A percentile compares a stretch with the other conserved stretches of the same genome.
phyloP scores from a whole-genome alignment of 2,113 vertebrate genomes.

The Morone saxatilis region DNA sequence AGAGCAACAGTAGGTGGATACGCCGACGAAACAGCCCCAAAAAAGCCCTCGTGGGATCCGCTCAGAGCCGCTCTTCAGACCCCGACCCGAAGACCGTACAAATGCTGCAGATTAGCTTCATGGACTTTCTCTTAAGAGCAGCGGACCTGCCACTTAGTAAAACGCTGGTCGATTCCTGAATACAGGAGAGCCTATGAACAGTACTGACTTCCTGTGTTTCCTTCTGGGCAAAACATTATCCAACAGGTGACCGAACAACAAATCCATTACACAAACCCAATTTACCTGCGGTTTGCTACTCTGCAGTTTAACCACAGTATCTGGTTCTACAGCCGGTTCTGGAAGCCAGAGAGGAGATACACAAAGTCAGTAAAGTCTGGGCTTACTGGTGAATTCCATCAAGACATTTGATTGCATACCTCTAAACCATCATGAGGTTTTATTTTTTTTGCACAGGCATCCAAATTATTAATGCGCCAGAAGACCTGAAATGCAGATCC shows the following conservation, averaged over 20 bases:
- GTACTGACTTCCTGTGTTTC: not conserved
- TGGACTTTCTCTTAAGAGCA: constrained; percentile 18
- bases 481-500: constrained; percentile 32
- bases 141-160: constrained; percentile 25
- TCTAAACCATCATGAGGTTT: not conserved
- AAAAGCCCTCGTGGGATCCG: not conserved
- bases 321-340: not conserved
- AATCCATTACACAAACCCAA: constrained; percentile 6
- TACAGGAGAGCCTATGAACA: not conserved
- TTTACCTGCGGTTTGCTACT: not conserved
- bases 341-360: not conserved
- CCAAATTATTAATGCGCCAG: constrained; percentile 18
- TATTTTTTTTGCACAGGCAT: constrained; percentile 4
- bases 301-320: not conserved
- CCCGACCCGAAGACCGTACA: constrained; percentile 21
- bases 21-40: not conserved
- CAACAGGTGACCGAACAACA: constrained; percentile 1
- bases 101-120: constrained; percentile 22
- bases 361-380: not conserved
- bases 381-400: not conserved
- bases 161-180: constrained; percentile 23
- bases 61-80: not conserved
- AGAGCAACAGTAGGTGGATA: constrained; percentile 22
- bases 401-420: constrained; percentile 1
- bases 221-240: not conserved